Conservation (phyloP, 2,888 invertebrate genomes). For the Neelides folsomi region DNA sequence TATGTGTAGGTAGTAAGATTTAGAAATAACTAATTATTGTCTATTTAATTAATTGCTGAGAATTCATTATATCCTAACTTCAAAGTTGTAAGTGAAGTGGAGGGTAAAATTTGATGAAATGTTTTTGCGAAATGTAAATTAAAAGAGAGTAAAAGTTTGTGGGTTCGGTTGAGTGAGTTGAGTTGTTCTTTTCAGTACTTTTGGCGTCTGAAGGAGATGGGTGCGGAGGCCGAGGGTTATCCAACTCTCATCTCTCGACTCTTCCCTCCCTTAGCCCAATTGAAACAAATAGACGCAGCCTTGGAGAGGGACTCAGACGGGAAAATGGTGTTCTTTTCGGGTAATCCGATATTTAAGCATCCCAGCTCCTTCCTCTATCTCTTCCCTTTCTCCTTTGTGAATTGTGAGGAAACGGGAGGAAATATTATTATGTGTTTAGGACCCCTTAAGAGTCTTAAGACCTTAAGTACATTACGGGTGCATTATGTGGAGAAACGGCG, state of each 20-base stretch:
- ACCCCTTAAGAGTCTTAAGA: too few relatives aligned
- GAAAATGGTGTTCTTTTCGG: slow-evolving; percentile 53
- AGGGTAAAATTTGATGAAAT: too few relatives aligned
- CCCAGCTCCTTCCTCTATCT: not conserved
- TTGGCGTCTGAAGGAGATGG: slow-evolving; percentile 48
- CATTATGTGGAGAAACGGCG: too few relatives aligned
- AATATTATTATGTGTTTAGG: too few relatives aligned
- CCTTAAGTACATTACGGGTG: too few relatives aligned
- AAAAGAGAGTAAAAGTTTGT: not conserved
- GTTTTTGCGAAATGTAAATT: too few relatives aligned
- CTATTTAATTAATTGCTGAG: too few relatives aligned
- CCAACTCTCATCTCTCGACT: slow-evolving; percentile 47
- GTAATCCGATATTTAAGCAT: slow-evolving; percentile 36
- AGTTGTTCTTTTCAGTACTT: slow-evolving; percentile 43
- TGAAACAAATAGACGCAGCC: slow-evolving; percentile 51
- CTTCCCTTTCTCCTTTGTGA: not conserved
- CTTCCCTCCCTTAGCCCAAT: slow-evolving; percentile 48
- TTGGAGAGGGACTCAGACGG: slow-evolving; percentile 55
- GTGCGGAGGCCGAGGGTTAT: slow-evolving; percentile 41
- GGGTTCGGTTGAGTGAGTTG: not conserved
- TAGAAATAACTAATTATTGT: too few relatives aligned
- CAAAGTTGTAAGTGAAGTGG: too few relatives aligned
- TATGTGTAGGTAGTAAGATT: too few relatives aligned
- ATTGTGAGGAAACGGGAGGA: too few relatives aligned
- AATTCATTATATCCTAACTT: too few relatives aligned